Conservation (phyloP, 2,113 vertebrate genomes). For the Prunella himalayana region DNA sequence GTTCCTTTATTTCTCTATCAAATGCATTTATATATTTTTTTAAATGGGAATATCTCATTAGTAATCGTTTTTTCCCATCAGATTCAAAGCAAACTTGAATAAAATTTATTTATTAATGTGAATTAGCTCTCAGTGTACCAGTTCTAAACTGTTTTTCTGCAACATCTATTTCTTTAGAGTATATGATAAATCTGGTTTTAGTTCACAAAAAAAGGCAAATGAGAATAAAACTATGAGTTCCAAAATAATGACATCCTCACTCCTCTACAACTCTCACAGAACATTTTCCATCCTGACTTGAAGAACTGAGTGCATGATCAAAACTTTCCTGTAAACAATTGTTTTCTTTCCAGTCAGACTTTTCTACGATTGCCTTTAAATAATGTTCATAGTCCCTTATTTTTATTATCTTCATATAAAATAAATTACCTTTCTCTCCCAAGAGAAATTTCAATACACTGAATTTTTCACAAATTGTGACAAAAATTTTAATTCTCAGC, state of each 20-base stretch:
- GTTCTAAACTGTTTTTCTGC: not conserved
- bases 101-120: not conserved
- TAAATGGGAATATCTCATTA: not conserved
- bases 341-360: not conserved
- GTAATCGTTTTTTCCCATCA: not conserved
- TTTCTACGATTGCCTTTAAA: not conserved
- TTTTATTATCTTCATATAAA: not conserved
- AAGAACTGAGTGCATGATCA: not conserved
- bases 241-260: not conserved
- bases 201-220: not conserved
- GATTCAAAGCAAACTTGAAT: not conserved
- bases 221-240: not conserved
- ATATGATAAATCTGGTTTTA: not conserved
- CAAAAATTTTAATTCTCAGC: not conserved
- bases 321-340: not conserved
- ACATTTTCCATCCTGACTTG: not conserved
- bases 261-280: not conserved
- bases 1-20: not conserved
- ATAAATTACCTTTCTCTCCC: not conserved
- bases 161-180: not conserved
- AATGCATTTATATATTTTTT: not conserved
- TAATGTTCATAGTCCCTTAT: not conserved
- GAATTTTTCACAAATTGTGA: not conserved
- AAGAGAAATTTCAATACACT: not conserved
- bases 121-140: not conserved